These are phyloP conservation scores for Proctacanthus coquilletti DNA, from an alignment of 1,140 invertebrate species.

Conservation along the genomic window DNA sequence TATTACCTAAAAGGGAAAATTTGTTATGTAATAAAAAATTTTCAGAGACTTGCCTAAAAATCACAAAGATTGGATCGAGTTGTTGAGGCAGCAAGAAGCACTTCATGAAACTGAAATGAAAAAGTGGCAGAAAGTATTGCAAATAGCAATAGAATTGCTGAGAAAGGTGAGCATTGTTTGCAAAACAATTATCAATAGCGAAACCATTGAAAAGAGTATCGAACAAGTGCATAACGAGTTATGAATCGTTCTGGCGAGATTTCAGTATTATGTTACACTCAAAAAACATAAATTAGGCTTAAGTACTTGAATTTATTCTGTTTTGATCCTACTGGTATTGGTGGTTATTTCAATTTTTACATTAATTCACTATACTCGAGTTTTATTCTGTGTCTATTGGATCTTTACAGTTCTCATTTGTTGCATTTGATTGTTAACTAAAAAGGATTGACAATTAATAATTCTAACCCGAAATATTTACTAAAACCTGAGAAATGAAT, in stretches of 20 bases:
- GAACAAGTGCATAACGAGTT: constrained; percentile 10
- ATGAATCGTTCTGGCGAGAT: background rate
- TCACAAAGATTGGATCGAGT: constrained; percentile 58
- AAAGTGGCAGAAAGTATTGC: constrained; percentile 59
- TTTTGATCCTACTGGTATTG: too few relatives aligned
- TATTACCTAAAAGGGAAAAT: background rate
- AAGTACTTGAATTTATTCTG: too few relatives aligned
- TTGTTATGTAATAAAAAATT: background rate
- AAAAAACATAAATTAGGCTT: too few relatives aligned
- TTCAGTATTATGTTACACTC: too few relatives aligned
- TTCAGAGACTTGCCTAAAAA: constrained; percentile 40
- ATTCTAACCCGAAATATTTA: too few relatives aligned
- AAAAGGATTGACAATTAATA: too few relatives aligned
- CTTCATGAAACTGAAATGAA: constrained; percentile 57
- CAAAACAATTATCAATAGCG: constrained; percentile 22
- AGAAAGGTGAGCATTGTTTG: constrained; percentile 39
- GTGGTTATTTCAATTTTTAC: too few relatives aligned
- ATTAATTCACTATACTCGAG: too few relatives aligned
- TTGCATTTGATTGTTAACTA: too few relatives aligned
- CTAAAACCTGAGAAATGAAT: too few relatives aligned
- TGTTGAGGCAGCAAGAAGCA: constrained; percentile 60
- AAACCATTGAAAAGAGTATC: constrained; percentile 19
- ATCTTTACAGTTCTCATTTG: too few relatives aligned
- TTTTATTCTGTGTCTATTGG: too few relatives aligned
- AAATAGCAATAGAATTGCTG: constrained; percentile 44